phyloP scores from a whole-genome alignment of 2,113 vertebrate species.

The Tetrax tetrax region DNA sequence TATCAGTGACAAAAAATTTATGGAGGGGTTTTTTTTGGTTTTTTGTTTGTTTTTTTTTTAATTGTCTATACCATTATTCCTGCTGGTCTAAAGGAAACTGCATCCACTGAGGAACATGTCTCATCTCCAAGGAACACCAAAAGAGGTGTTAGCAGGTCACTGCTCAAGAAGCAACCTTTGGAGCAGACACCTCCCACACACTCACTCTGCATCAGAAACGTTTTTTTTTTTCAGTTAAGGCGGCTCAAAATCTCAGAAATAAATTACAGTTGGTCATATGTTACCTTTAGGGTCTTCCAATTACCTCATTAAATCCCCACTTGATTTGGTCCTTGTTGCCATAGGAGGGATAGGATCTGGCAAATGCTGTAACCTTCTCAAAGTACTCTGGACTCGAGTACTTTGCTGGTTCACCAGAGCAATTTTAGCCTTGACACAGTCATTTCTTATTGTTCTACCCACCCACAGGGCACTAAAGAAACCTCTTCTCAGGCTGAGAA shows the following conservation, averaged over 20 bases:
- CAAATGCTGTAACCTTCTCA: neutral
- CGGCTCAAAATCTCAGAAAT: neutral
- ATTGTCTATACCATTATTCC: neutral
- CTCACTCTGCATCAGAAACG: neutral
- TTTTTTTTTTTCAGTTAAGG: neutral
- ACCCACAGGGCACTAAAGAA: neutral
- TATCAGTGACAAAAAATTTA: neutral
- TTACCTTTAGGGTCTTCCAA: neutral
- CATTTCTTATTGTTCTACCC: neutral
- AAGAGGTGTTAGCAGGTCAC: neutral
- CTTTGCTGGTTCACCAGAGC: constrained; percentile 2
- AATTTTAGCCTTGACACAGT: neutral
- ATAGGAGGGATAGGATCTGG: neutral
- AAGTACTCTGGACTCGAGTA: neutral
- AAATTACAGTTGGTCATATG: neutral
- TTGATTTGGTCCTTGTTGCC: neutral
- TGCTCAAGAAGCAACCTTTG: neutral
- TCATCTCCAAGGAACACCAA: neutral
- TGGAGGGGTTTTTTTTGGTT: neutral
- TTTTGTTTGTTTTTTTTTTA: neutral
- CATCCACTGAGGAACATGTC: neutral
- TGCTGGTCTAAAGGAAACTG: neutral
- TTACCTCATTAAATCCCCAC: neutral
- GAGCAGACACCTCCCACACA: neutral
- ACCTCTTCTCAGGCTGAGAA: neutral